Evolutionary conservation across 2,797 vertebrate genomes (phyloP), one percentile per base, ranked within the genome.

Genomic region (Todus mexicanus): DNA sequence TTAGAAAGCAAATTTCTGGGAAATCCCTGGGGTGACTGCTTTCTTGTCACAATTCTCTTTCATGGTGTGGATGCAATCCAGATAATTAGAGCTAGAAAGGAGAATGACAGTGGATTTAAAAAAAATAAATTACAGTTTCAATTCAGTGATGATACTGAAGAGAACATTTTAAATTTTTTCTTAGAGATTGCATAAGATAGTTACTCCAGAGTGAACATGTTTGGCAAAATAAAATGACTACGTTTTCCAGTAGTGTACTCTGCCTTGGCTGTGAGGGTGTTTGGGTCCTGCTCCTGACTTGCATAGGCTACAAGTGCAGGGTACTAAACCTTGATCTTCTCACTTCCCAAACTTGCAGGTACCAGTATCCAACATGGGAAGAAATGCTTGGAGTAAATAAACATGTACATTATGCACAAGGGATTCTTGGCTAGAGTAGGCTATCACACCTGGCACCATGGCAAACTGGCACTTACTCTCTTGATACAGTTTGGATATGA

Each of bases 1-100:
- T 87, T 92, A 92, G 81, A 94, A 93, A 81, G 64, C 61, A 93
- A 91, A 94, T 94, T 94, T 95, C 84, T 85, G 54, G 68, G 64
- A 82, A 95, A 74, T 87, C 93, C 87, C 92, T 83, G 54, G 65
- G 71, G 77, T 92, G 84, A 54, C 61, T 90, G 31, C 84, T 84
- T 96, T 89, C 91, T 87, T 83, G 82, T 89, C 74, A 93, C 86
- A 89, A 84, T 92, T 90, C 72, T 74, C n/a, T 43, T 93, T 82
- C 88, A 48, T 89, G 78, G 48, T 75, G 40, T 91, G 77, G 88
- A 89, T 76, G 37, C 56, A 86, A 59, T 94, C 86, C 92, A 89
- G 81, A 80, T 80, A 92, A 90, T 94, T 88, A 89, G 22, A 90
- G 63, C 31, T 54, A 86, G 35, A 92, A 91, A 91, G 31, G 53